Conservation (phyloP, 1,140 invertebrate species). For the Mercenaria mercenaria region DNA sequence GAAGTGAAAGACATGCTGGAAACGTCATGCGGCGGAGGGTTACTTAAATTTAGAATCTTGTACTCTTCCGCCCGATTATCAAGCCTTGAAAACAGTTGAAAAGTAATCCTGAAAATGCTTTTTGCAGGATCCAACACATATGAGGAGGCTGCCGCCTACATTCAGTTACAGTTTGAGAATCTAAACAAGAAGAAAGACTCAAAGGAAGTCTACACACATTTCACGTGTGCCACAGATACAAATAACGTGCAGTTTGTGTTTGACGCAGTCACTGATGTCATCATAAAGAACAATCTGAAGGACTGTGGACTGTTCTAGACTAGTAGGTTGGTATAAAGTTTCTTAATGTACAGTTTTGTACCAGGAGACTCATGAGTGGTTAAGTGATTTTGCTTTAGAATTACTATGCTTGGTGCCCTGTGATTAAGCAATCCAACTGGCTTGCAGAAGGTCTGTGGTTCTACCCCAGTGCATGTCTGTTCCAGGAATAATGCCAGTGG, state of each 20-base stretch:
- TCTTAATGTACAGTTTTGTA: neutral
- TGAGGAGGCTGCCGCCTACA: constrained; percentile 99
- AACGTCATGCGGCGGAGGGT: too few relatives aligned
- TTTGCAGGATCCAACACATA: constrained; percentile 97
- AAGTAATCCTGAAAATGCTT: too few relatives aligned
- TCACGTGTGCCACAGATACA: constrained; percentile 99
- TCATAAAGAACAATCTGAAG: constrained; percentile 98
- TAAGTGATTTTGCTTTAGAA: neutral
- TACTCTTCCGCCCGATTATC: too few relatives aligned
- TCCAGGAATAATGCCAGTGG: too few relatives aligned
- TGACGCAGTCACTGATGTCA: constrained; percentile 99
- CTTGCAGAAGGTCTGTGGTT: too few relatives aligned
- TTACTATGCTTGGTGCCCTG: neutral
- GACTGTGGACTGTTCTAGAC: constrained; percentile 93
- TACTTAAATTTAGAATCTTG: too few relatives aligned
- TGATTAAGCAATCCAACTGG: too few relatives aligned
- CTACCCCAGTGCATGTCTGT: neutral
- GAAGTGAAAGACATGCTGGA: too few relatives aligned
- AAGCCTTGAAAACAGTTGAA: too few relatives aligned
- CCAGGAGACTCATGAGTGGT: neutral
- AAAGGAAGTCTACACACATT: constrained; percentile 99
- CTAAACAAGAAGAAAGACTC: constrained; percentile 97
- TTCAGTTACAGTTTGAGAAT: constrained; percentile 99
- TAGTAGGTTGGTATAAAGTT: constrained; percentile 46
- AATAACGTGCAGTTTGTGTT: constrained; percentile 99